Evolutionary conservation across 2,888 invertebrate genomes (phyloP).

Genomic region (Caenorhabditis afra): DNA sequence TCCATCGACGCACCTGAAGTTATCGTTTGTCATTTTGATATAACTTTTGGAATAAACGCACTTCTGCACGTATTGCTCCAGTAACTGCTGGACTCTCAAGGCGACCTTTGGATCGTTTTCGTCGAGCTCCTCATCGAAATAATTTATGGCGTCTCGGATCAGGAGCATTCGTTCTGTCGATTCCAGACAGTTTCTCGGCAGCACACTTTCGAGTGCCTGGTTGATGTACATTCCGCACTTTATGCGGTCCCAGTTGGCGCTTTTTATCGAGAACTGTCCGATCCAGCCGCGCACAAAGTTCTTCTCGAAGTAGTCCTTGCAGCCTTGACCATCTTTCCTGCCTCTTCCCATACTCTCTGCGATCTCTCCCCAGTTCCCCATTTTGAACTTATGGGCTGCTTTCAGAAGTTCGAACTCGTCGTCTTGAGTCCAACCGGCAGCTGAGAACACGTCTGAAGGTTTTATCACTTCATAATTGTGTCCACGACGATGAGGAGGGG

Average conservation of each 20-base stretch:
- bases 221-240: conserved; percentile 50
- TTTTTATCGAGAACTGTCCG: conserved; percentile 68
- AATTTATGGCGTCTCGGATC: conserved; percentile 52
- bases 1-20: conserved; percentile 32
- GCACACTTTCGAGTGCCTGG: conserved; percentile 44
- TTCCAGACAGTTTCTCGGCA: conserved; percentile 30
- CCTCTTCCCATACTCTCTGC: conserved; percentile 35
- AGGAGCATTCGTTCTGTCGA: conserved; percentile 49
- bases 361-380: conserved; percentile 70
- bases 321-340: conserved; percentile 37
- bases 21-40: not conserved
- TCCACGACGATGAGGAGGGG: conserved; percentile 68
- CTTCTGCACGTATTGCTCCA: conserved; percentile 52
- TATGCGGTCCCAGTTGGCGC: conserved; percentile 54
- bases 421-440: conserved; percentile 42
- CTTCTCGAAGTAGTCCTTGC: conserved; percentile 67
- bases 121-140: conserved; percentile 24
- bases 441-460: conserved; percentile 46
- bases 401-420: conserved; percentile 61
- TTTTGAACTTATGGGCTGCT: conserved; percentile 65
- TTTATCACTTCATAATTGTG: conserved; percentile 71
- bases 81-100: conserved; percentile 35
- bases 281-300: conserved; percentile 70
- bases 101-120: conserved; percentile 38
- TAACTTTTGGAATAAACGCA: not conserved